Base-by-base conservation (phyloP, 2,888 invertebrate species). In the Scotopteryx bipunctaria region DNA sequence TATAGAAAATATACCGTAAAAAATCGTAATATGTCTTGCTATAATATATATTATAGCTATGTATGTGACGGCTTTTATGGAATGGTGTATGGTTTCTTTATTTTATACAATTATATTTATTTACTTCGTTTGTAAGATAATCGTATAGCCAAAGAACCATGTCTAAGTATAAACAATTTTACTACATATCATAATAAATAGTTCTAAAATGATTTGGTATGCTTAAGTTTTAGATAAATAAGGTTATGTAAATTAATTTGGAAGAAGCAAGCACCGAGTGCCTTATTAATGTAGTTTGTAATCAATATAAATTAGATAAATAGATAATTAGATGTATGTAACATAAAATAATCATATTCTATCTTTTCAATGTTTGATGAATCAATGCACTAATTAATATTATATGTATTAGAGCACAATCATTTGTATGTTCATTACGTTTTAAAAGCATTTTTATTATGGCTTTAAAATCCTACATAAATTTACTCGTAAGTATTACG, bases 211-310 rank as follows among this genome's bases (percentile, higher is more conserved):
- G 23, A 23, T 6, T 8, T n/a, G n/a, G n/a, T n/a, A n/a, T n/a
- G n/a, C n/a, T n/a, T n/a, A n/a, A 29, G 29, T 29, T 29, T 13
- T 29, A 29, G 29, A 29, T 14, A 31, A 13, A 1, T 1, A n/a
- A 29, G 5, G 35, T 33, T 11, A 58, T 43, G 45, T 50, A 43
- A 11, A 51, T 33, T 35, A 57, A 55, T 49, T 51, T 33, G 42
- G 55, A 49, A 52, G 46, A 68, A 60, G 63, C 67, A 72, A 71
- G 83, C 88, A 85, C 86, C 80, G 81, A 85, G 88, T 88, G 88
- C 88, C 88, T 88, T 88, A 86, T 71, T 69, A 73, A 78, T 21
- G 83, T 88, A 88, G 88, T 67, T 57, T 81, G 83, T 87, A 86
- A 57, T 60, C 57, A 47, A 16, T 15, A 14, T 49, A 23, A 27